Base-by-base conservation (phyloP, 2,888 invertebrate genomes). In the Leucophenga montana region DNA sequence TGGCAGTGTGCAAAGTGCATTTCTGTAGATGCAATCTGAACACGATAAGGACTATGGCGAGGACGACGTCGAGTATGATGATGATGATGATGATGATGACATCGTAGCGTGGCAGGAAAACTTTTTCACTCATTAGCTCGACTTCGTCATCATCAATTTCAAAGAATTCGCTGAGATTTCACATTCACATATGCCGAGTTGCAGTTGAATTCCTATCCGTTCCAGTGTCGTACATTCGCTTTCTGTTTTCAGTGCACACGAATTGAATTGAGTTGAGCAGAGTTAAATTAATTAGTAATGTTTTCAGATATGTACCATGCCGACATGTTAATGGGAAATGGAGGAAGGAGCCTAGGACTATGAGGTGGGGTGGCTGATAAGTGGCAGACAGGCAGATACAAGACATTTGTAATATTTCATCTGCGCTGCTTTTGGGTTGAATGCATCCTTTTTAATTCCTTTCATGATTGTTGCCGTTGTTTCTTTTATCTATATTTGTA, bases 351-450 rank as follows among this genome's bases (percentile, higher is more conserved):
- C 18, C 48, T 14, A 48, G 3, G 22, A 22, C 54, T 1, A 14
- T 13, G 48, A 48, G n/a, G 20, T 56, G 71, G 67, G 56, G 3
- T 39, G 27, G 64, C 73, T 78, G 78, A 81, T 84, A 81, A 81
- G 83, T 84, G 80, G 81, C 76, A 76, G 77, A 82, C 84, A 84
- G 80, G 77, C 73, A 76, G 84, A 75, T 77, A 76, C 76, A 69
- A 76, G 72, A 74, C 80, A 80, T 78, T 76, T 69, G 71, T 77
- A 72, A 82, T 82, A 78, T 75, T 76, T 74, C 72, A 16, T 31
- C 14, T 57, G 13, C 27, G n/a, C 8, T 50, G 50, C 16, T n/a
- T 50, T 50, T 4, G 27, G 27, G 27, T 27, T 27, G 27, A 27
- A 27, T 27, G 27, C 27, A 3, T 27, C 8, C 18, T 11, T 50